These are phyloP conservation scores for Chloebia gouldiae DNA, from an alignment of 2,113 vertebrate genomes.

Conservation along the genomic window DNA sequence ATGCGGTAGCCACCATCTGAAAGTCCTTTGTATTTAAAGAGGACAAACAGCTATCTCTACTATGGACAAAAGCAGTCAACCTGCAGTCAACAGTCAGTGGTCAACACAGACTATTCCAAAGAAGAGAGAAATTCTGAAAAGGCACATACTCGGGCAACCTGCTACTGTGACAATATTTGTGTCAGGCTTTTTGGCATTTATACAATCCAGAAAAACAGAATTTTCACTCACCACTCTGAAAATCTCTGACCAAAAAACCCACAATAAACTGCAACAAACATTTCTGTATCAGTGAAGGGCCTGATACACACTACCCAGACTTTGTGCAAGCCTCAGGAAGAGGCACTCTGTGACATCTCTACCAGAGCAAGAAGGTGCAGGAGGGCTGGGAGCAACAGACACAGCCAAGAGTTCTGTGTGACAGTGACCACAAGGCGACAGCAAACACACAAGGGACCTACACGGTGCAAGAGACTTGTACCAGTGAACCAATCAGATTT, in stretches of 20 bases:
- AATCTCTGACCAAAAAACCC: background rate
- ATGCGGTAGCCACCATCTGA: background rate
- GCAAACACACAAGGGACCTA: background rate
- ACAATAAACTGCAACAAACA: background rate
- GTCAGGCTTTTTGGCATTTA: background rate
- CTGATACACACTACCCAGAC: background rate
- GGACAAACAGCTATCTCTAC: background rate
- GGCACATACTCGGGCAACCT: accelerated
- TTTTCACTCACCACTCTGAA: background rate
- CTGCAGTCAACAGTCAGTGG: background rate
- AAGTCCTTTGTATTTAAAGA: background rate
- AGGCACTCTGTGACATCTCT: background rate
- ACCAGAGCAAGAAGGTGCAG: background rate
- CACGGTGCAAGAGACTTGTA: accelerated
- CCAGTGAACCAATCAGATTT: background rate
- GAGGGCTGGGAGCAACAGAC: background rate
- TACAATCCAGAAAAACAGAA: background rate
- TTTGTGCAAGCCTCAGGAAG: background rate
- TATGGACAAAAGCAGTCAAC: background rate
- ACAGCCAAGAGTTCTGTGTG: background rate
- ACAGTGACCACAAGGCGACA: conserved; percentile 15
- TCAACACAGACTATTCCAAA: background rate
- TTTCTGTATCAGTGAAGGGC: background rate
- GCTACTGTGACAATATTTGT: background rate
- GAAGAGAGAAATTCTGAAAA: background rate